Evolutionary conservation across 2,888 invertebrate genomes (phyloP), one percentile per base, ranked within the genome.

Genomic region (Caenorhabditis zanzibari): DNA sequence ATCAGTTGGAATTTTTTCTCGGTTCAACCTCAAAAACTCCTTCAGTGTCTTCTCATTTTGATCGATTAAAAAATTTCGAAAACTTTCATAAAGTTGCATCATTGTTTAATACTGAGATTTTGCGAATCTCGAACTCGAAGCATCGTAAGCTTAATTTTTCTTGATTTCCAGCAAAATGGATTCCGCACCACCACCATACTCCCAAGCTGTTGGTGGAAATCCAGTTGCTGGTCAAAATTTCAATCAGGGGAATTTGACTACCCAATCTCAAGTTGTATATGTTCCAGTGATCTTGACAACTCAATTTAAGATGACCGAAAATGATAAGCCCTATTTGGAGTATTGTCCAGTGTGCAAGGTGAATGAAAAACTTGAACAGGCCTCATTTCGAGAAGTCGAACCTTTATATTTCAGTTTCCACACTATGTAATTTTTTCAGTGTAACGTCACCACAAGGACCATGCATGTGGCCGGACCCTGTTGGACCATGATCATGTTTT

Each of bases 331-430:
- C 2, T 54, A 54, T 14, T 14, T 24, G 2, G 54, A 54, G 26
- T 54, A 54, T 5, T 54, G 54, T 54, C 54, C 54, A 14, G 12
- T 26, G 10, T 54, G 54, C 22, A 24, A 54, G 26, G 54, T 54
- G 24, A 54, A 14, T 26, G 26, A 32, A 32, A 32, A 32, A 32
- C 4, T 32, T 32, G 5, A 32, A 32, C 4, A 32, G 5, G 32
- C 32, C 7, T 32, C 32, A 32, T 38, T 2, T 12, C 38, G 38
- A 38, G 2, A 12, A 38, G 38, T 38, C 19, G n/a, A 19, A 47
- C n/a, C n/a, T 47, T 47, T n/a, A 19, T n/a, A 16, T 19, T 19
- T 47, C n/a, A n/a, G n/a, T 5, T 38, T 12, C 12, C 38, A 19
- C 19, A 22, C 47, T n/a, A 47, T 49, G 0, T 12, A 9, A 10